Evolutionary conservation across 2,888 invertebrate species (phyloP).

Genomic region (Pyrochroa serraticornis): DNA sequence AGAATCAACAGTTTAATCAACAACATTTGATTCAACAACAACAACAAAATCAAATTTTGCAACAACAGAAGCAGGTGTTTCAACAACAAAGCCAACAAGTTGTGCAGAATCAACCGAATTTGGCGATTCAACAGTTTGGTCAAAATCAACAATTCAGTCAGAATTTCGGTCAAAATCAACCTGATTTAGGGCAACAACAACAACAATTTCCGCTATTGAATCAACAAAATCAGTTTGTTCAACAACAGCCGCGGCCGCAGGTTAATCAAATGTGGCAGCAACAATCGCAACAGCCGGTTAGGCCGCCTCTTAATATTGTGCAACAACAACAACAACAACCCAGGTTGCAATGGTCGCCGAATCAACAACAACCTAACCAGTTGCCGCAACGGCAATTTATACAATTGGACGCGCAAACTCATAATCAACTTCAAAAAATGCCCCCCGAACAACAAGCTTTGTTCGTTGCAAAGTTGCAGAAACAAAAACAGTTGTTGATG

Average conservation of each 20-base stretch:
- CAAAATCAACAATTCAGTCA: slow-evolving; percentile 57
- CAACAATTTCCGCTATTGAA: slow-evolving; percentile 31
- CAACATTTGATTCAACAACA: slow-evolving; percentile 33
- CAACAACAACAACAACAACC: slow-evolving; percentile 41
- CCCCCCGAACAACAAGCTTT: slow-evolving; percentile 80
- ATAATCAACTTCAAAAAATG: slow-evolving; percentile 81
- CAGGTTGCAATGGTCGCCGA: slow-evolving; percentile 49
- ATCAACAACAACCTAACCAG: slow-evolving; percentile 41
- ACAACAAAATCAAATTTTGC: slow-evolving; percentile 33
- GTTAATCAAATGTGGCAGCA: slow-evolving; percentile 31
- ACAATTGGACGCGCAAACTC: slow-evolving; percentile 82
- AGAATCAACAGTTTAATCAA: slow-evolving; percentile 54
- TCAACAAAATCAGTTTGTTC: slow-evolving; percentile 50
- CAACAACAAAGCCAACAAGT: slow-evolving; percentile 54
- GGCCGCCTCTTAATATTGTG: slow-evolving; percentile 26
- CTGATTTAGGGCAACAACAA: slow-evolving; percentile 24
- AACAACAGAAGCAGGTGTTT: slow-evolving; percentile 9
- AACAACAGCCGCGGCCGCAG: slow-evolving; percentile 26
- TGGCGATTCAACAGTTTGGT: slow-evolving; percentile 55
- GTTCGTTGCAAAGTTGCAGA: slow-evolving; percentile 79
- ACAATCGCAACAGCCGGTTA: slow-evolving; percentile 31
- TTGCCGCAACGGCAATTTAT: slow-evolving; percentile 71
- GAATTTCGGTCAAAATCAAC: slow-evolving; percentile 58
- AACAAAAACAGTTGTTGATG: slow-evolving; percentile 63
- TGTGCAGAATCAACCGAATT: slow-evolving; percentile 62